Evolutionary conservation across 2,888 invertebrate genomes (phyloP), one percentile per base, ranked within the genome.

Genomic region (Eubasilissa splendida): DNA sequence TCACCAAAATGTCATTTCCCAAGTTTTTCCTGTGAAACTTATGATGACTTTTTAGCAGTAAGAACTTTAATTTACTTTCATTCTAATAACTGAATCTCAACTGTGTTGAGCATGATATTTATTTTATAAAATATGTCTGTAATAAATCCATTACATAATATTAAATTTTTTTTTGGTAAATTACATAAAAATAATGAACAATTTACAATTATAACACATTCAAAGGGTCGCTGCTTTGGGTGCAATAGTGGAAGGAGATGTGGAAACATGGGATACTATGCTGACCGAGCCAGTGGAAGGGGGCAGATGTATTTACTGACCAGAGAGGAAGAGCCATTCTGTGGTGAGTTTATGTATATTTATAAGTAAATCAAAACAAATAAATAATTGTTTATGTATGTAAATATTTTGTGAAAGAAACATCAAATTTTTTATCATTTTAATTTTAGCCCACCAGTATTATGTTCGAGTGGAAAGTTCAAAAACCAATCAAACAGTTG

Each of bases 211-310:
- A 50, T 9, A 31, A 54, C 11, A 59, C 10, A 31, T 42, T 84
- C 71, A 10, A 85, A 91, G 91, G 91, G 91, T n/a, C 87, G 87
- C 1, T 91, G 91, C 81, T 91, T 91, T 85, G 91, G 91, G 3
- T 91, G 91, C 83, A 88, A 89, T 59, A 88, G 90, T 3, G 90
- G 91, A 42, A 89, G 91, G 1, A 90, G 92, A 0, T 98, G 97
- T 87, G 96, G 96, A 56, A 96, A 96, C 87, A 97, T 98, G 97
- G 98, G 98, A 0, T 98, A 97, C 89, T 97, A 97, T 87, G 96
- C 98, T 0, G 96, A 97, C 87, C 91, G 94, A 71, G 95, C 96
- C 0, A 92, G 93, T 4, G 97, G 96, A 0, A 91, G 96, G 52
- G 97, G 97, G 0, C 95, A 95, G 85, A 91, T 97, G n/a, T 98